Conservation (phyloP, 1,140 invertebrate species). For the Phocides pigmalion region DNA sequence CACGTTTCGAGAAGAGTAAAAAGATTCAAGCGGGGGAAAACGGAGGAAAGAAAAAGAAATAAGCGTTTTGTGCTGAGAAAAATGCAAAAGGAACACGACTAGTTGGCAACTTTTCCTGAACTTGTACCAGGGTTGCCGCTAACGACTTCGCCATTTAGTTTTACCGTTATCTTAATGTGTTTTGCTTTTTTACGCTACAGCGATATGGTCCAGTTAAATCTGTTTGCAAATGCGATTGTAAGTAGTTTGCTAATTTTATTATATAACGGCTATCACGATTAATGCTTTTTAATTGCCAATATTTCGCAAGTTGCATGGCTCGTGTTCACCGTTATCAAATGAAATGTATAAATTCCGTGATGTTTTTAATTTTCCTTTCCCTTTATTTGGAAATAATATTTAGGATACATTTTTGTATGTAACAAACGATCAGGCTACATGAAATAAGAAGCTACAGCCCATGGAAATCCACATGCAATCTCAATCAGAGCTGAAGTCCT, state of each 20-base stretch:
- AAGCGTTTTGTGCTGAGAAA: conserved; percentile 66
- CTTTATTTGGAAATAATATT: too few species aligned
- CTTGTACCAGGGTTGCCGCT: conserved; percentile 65
- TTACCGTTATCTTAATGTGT: conserved; percentile 42
- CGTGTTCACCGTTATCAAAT: too few species aligned
- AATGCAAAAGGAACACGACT: conserved; percentile 77
- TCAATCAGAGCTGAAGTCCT: too few species aligned
- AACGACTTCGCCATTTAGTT: conserved; percentile 54
- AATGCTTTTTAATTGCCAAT: too few species aligned
- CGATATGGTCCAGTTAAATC: conserved; percentile 25
- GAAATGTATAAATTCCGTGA: too few species aligned
- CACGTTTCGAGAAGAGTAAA: conserved; percentile 73
- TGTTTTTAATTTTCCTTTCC: too few species aligned
- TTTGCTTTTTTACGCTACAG: conserved; percentile 11
- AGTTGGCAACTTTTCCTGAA: conserved; percentile 76
- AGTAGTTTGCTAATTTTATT: background rate
- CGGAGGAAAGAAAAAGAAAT: conserved; percentile 57
- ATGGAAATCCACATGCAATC: too few species aligned
- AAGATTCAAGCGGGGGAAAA: conserved; percentile 66
- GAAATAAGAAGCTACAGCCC: too few species aligned
- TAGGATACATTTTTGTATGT: too few species aligned
- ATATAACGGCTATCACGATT: too few species aligned
- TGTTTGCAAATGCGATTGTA: conserved; percentile 16
- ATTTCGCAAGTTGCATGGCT: too few species aligned
- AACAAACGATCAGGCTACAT: too few species aligned